Base-by-base conservation (phyloP, 2,888 invertebrate genomes). In the Neoascia interrupta region DNA sequence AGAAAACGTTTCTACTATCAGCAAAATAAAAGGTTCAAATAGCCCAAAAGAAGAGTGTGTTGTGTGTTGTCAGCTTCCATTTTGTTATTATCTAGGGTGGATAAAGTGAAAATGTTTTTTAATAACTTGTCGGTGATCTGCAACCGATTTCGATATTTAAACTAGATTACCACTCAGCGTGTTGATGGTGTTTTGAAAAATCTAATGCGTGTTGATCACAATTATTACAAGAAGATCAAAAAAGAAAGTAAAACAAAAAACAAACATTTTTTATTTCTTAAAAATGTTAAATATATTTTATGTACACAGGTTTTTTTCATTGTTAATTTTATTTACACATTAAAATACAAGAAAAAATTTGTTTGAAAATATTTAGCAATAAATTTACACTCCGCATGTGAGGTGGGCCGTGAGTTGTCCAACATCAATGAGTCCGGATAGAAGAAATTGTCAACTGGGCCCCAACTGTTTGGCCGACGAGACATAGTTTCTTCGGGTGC, bases 371-470 rank as follows among this genome's bases (percentile, higher is more conserved):
- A 51, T 6, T 56, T 53, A 26, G 37, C 11, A 37, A 28, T 53
- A 58, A 68, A 88, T 87, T 94, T 96, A 97, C 97, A 97, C 91
- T 95, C 96, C 88, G 96, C 96, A 91, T 97, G 96, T 83, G 96
- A 96, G 85, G 91, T 90, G 64, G 92, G 92, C 83, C 93, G 94
- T 85, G 95, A 94, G 82, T 94, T 93, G 85, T 93, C 92, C 81
- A 94, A 94, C 86, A 94, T 91, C 86, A 95, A 90, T 70, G 96
- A 95, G 83, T 94, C 93, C 81, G 94, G 91, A 81, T 85, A 85
- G 81, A 16, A 83, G 85, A 69, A 82, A 83, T 86, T 88, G 84
- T 87, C 87, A 26, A 87, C 84, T 11, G 88, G 89, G 66, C 88
- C 89, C 89, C 89, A 89, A 81, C 89, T 89, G 51, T 86, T 85